Percentiles rank a stretch among this genome's conserved stretches.
These are phyloP conservation scores for Cryptocheilus praepositus DNA, from an alignment of 2,888 invertebrate genomes.

Conservation along the genomic window DNA sequence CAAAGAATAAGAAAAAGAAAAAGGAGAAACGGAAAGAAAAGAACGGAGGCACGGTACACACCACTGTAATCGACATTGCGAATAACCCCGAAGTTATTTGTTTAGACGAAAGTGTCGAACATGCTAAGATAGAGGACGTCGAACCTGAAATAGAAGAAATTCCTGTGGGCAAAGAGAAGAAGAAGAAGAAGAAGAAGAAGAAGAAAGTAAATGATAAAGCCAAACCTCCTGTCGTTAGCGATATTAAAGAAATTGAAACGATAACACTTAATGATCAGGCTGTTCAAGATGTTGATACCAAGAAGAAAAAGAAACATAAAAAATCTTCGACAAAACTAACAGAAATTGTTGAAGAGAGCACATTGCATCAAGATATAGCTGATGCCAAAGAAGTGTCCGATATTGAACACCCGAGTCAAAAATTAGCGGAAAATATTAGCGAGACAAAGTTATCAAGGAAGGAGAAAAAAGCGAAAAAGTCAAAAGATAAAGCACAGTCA, in stretches of 20 bases:
- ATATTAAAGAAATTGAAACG: not conserved
- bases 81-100: too few species aligned
- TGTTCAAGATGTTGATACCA: conserved; percentile 6
- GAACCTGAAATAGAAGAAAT: conserved; percentile 12
- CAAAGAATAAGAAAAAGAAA: not conserved
- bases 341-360: conserved; percentile 4
- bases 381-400: conserved; percentile 18
- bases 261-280: not conserved
- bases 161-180: conserved; percentile 13
- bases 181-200: conserved; percentile 15
- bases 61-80: too few species aligned
- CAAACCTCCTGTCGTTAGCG: not conserved
- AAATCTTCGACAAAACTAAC: conserved; percentile 18
- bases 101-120: conserved; percentile 3
- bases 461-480: conserved; percentile 7
- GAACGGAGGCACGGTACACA: conserved; percentile 22
- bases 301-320: conserved; percentile 18
- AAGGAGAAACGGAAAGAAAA: conserved; percentile 33
- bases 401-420: conserved; percentile 35
- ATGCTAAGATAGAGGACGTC: conserved; percentile 16
- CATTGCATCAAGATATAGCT: not conserved
- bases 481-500: conserved; percentile 18
- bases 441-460: conserved; percentile 27
- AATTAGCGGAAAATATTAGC: conserved; percentile 2
- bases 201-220: conserved; percentile 1